Evolutionary conservation across 2,113 vertebrate species (phyloP).

Genomic region (Myiozetetes cayanensis): DNA sequence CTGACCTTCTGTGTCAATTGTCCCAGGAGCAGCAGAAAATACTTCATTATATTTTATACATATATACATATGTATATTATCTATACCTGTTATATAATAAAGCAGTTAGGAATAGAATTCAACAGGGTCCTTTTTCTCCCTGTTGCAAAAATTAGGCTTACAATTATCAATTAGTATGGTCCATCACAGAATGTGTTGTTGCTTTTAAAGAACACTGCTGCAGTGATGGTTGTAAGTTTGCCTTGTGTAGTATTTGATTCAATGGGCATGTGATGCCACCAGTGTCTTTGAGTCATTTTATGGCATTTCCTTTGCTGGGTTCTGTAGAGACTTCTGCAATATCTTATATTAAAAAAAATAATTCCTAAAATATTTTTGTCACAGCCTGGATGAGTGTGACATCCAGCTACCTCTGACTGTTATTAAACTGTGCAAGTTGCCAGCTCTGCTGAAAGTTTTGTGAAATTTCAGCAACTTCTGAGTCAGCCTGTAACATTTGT

Average conservation of each 20-base stretch:
- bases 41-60: neutral
- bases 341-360: neutral
- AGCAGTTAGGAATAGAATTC: neutral
- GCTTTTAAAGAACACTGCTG: neutral
- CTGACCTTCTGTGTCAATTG: neutral
- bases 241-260: neutral
- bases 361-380: neutral
- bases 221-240: neutral
- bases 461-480: neutral
- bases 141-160: neutral
- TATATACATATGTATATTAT: rapidly evolving
- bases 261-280: neutral
- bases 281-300: neutral
- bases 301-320: neutral
- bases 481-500: neutral
- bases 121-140: neutral
- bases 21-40: neutral
- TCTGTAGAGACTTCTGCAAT: neutral
- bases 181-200: neutral
- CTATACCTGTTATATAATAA: neutral
- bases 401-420: neutral
- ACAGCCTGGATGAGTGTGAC: neutral
- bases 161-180: neutral
- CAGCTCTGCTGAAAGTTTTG: neutral
- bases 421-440: neutral